phyloP scores from a whole-genome alignment of 2,888 invertebrate species.

The Nomada fabriciana region DNA sequence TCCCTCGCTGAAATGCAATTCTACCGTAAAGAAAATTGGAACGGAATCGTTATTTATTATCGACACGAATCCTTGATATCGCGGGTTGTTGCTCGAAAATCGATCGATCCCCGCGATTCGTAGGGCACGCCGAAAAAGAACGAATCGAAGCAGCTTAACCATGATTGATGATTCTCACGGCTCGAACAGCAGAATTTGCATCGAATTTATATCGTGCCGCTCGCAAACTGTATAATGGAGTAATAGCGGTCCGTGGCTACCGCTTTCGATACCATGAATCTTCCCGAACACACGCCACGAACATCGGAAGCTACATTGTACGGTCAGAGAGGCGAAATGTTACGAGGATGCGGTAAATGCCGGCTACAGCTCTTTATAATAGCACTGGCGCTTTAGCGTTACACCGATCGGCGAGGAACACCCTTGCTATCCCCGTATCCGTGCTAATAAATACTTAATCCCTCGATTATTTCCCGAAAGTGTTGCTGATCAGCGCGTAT shows the following conservation, averaged over 20 bases:
- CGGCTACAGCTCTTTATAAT: slow-evolving; percentile 45
- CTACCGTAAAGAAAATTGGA: background rate
- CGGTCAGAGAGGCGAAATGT: slow-evolving; percentile 39
- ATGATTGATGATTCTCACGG: slow-evolving; percentile 65
- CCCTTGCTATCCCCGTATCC: background rate
- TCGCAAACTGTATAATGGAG: slow-evolving; percentile 53
- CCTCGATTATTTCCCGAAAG: slow-evolving; percentile 23
- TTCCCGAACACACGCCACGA: slow-evolving; percentile 52
- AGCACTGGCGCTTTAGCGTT: slow-evolving; percentile 38
- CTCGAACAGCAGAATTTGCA: slow-evolving; percentile 57
- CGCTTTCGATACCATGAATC: slow-evolving; percentile 64
- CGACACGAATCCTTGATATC: background rate
- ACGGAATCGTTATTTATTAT: background rate
- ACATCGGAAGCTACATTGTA: slow-evolving; percentile 55
- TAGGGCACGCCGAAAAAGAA: slow-evolving; percentile 29
- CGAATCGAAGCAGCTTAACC: slow-evolving; percentile 47
- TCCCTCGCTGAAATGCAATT: too few species aligned
- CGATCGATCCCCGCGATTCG: slow-evolving; percentile 4
- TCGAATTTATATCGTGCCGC: slow-evolving; percentile 60
- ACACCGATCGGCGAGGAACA: slow-evolving; percentile 3
- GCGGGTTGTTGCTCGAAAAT: background rate
- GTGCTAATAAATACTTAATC: slow-evolving; percentile 40
- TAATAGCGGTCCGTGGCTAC: slow-evolving; percentile 57
- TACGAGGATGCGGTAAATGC: slow-evolving; percentile 62
- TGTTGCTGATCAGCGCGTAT: background rate